phyloP scores from a whole-genome alignment of 1,140 invertebrate species.

The Orussus abietinus region DNA sequence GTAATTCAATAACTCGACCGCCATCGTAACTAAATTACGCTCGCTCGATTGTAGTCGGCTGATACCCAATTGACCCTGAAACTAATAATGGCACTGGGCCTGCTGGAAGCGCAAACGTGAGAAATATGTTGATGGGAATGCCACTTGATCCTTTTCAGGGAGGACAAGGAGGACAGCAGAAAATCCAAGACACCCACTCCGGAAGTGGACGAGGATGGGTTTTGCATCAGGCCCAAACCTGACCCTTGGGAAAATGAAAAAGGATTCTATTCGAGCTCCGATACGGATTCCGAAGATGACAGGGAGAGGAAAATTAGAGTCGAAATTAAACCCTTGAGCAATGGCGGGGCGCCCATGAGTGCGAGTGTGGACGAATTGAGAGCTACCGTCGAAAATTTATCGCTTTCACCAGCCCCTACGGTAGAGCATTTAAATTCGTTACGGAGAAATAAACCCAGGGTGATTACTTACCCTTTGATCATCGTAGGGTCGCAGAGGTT shows the following conservation, averaged over 20 bases:
- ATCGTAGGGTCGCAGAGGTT: constrained; percentile 55
- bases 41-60: too few species aligned
- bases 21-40: too few species aligned
- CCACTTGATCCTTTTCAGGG: constrained; percentile 41
- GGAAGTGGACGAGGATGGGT: constrained; percentile 93
- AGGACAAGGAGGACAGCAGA: constrained; percentile 70
- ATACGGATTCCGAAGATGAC: constrained; percentile 88
- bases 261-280: constrained; percentile 86
- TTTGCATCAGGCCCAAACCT: constrained; percentile 77
- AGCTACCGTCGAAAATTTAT: constrained; percentile 87
- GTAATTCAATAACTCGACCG: too few species aligned
- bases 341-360: constrained; percentile 80
- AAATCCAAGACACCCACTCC: constrained; percentile 60
- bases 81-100: constrained; percentile 36
- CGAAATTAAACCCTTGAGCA: constrained; percentile 91
- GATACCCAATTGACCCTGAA: too few species aligned
- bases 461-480: constrained; percentile 3
- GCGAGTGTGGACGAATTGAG: constrained; percentile 91
- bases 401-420: constrained; percentile 72
- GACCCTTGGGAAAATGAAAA: constrained; percentile 65
- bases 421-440: constrained; percentile 37
- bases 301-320: constrained; percentile 85
- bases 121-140: neutral
- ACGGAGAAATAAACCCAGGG: neutral
- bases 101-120: constrained; percentile 27